These are phyloP conservation scores for Siniperca knerii DNA, from an alignment of 2,113 vertebrate genomes.

Conservation along the genomic window DNA sequence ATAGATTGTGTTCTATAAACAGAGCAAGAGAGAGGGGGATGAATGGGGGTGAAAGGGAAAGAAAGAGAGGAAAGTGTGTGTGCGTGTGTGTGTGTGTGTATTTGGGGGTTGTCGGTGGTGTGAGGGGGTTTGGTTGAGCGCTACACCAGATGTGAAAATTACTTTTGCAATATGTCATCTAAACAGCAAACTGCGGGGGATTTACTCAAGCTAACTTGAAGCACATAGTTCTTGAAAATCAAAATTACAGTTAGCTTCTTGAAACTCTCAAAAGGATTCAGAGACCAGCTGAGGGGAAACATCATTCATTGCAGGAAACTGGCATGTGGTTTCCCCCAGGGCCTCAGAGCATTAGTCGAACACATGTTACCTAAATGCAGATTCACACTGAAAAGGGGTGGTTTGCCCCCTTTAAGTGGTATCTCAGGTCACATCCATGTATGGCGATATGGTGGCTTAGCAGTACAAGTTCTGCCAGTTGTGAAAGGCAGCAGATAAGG, in stretches of 20 bases:
- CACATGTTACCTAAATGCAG: conserved; percentile 50
- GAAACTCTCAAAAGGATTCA: conserved; percentile 57
- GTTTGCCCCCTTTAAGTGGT: conserved; percentile 33
- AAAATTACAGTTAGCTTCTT: conserved; percentile 61
- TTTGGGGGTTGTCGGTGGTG: conserved; percentile 48
- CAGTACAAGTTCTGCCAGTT: conserved; percentile 45
- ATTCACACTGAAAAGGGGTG: conserved; percentile 9
- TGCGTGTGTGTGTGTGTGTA: conserved; percentile 23
- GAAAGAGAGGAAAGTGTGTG: conserved; percentile 29
- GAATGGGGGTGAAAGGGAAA: conserved; percentile 11
- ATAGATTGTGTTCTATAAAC: background rate
- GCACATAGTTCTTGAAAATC: conserved; percentile 63
- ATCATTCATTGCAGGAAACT: conserved; percentile 65
- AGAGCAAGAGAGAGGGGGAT: conserved; percentile 10
- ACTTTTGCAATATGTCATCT: conserved; percentile 79
- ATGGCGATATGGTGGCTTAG: conserved; percentile 8
- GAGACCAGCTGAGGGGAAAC: conserved; percentile 59
- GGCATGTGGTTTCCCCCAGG: conserved; percentile 45
- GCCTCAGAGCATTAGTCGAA: conserved; percentile 47
- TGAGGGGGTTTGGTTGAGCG: conserved; percentile 53
- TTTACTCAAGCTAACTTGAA: conserved; percentile 66
- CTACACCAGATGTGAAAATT: conserved; percentile 78
- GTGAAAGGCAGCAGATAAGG: conserved; percentile 49
- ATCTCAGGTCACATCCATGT: conserved; percentile 41
- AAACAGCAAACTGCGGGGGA: conserved; percentile 71